These are phyloP conservation scores for Asbolus verrucosus DNA, from an alignment of 1,140 invertebrate genomes.

Conservation along the genomic window DNA sequence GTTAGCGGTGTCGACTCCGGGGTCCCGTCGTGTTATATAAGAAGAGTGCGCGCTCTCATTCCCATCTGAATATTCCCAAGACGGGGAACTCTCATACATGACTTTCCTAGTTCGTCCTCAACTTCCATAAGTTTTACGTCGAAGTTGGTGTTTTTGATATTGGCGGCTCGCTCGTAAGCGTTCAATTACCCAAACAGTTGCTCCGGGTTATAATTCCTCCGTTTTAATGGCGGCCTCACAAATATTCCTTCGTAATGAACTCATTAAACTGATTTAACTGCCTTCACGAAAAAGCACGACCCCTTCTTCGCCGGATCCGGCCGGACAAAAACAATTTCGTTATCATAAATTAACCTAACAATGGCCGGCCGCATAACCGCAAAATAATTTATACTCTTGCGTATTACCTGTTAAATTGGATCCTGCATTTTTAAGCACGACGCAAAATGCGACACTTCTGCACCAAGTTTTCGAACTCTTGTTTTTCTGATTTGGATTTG, in stretches of 20 bases:
- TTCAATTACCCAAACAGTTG: constrained; percentile 49
- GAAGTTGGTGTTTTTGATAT: constrained; percentile 44
- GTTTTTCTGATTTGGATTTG: no score
- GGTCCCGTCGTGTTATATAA: constrained; percentile 40
- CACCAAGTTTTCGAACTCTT: no score
- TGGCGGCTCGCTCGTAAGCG: constrained; percentile 40
- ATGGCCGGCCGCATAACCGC: constrained; percentile 5
- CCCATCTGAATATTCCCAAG: constrained; percentile 45
- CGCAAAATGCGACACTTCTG: neutral
- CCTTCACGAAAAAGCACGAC: constrained; percentile 43
- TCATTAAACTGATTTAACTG: constrained; percentile 48
- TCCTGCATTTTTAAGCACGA: neutral
- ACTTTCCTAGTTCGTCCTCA: constrained; percentile 39
- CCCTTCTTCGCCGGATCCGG: constrained; percentile 18
- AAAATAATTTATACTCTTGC: neutral
- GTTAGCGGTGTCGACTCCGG: constrained; percentile 17
- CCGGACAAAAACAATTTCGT: constrained; percentile 40
- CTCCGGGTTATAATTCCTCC: constrained; percentile 46
- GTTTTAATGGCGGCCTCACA: constrained; percentile 45
- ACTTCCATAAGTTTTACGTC: constrained; percentile 41
- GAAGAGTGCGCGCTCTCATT: constrained; percentile 44
- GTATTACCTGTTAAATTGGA: constrained; percentile 7
- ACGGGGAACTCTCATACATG: constrained; percentile 42
- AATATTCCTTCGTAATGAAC: constrained; percentile 47
- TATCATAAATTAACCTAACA: constrained; percentile 21